Conservation (phyloP, 2,113 vertebrate genomes). For the Dolichallabes microphthalmus region DNA sequence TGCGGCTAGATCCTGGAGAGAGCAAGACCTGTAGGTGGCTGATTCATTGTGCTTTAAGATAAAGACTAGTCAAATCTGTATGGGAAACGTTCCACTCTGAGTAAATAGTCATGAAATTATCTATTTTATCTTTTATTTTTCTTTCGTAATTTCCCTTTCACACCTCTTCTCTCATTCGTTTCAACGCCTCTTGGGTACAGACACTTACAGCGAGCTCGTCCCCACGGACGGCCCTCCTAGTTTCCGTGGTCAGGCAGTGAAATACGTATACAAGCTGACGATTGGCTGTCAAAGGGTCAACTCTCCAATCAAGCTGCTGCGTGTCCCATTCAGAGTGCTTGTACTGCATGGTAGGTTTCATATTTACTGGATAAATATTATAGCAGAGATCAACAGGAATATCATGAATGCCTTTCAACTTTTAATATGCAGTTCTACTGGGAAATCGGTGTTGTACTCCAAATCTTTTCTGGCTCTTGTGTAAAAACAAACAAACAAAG, state of each 20-base stretch:
- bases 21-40: constrained; percentile 82
- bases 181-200: constrained; percentile 63
- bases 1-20: constrained; percentile 91
- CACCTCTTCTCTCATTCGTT: background rate
- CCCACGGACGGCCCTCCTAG: constrained; percentile 90
- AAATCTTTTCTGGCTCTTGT: background rate
- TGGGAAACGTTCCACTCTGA: background rate
- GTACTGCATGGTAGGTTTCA: constrained; percentile 83
- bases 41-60: background rate
- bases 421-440: background rate
- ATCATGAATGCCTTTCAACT: background rate
- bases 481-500: background rate
- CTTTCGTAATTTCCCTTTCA: background rate
- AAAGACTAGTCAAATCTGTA: background rate
- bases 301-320: constrained; percentile 93
- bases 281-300: constrained; percentile 98
- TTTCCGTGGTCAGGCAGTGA: constrained; percentile 93
- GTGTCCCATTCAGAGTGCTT: constrained; percentile 92
- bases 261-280: constrained; percentile 97
- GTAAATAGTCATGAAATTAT: background rate
- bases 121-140: background rate
- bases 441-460: background rate
- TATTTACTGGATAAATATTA: no score
- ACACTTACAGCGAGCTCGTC: constrained; percentile 89
- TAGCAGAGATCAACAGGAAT: background rate